Conservation (phyloP, 2,888 invertebrate species). For the Pristionchus exspectatus region DNA sequence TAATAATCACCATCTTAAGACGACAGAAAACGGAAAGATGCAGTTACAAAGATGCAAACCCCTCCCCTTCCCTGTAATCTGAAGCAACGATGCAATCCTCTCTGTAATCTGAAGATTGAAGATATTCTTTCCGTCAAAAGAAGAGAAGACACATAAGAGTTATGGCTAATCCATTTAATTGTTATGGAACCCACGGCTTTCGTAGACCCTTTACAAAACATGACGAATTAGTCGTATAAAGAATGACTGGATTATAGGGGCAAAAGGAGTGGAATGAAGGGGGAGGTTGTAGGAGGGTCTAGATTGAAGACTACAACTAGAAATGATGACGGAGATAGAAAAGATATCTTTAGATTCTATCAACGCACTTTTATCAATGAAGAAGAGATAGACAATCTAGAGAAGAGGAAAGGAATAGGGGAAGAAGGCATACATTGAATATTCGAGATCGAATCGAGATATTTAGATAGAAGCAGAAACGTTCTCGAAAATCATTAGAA, state of each 20-base stretch:
- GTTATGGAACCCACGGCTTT: background rate
- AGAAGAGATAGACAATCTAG: background rate
- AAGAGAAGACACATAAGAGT: background rate
- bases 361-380: conserved; percentile 37
- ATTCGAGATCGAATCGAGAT: conserved; percentile 9
- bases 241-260: background rate
- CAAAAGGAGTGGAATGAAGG: background rate
- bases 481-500: background rate
- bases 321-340: background rate
- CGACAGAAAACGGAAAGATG: background rate
- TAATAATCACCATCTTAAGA: background rate
- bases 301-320: background rate
- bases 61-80: background rate
- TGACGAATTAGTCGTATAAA: background rate
- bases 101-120: background rate
- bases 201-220: background rate
- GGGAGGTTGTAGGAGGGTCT: background rate
- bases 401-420: background rate
- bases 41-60: background rate
- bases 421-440: conserved; percentile 15
- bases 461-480: background rate
- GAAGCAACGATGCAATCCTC: background rate
- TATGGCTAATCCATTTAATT: background rate
- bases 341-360: conserved; percentile 28
- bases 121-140: background rate